Conservation (phyloP, 2,113 vertebrate genomes). For the Ammodramus savannarum region DNA sequence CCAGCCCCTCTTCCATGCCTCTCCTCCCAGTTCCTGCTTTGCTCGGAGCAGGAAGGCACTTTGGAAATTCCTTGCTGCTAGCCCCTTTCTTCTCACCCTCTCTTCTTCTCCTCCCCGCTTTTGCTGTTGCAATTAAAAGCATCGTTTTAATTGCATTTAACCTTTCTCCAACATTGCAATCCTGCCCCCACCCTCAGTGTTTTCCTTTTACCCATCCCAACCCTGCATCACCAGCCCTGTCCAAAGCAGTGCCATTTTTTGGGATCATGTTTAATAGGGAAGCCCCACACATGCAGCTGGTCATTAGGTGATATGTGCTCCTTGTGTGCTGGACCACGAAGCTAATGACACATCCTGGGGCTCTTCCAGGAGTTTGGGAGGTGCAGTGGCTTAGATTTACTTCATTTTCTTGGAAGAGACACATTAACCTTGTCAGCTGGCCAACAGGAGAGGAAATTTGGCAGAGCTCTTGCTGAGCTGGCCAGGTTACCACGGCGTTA, state of each 20-base stretch:
- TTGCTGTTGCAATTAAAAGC: slow-evolving; percentile 49
- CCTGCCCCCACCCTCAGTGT: fast-evolving
- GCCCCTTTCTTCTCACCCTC: slow-evolving; percentile 66
- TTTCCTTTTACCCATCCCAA: not conserved
- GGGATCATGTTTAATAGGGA: not conserved
- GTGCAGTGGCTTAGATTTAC: not conserved
- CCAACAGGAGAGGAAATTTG: slow-evolving; percentile 9
- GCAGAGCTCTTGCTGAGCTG: not conserved
- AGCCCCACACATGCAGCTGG: not conserved
- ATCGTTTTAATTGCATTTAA: too few relatives aligned
- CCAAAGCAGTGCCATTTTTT: not conserved
- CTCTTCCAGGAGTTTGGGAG: slow-evolving; percentile 12
- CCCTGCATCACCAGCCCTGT: not conserved
- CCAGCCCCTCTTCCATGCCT: slow-evolving; percentile 80
- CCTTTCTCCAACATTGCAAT: not conserved
- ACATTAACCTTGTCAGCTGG: slow-evolving; percentile 40
- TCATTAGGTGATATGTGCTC: not conserved
- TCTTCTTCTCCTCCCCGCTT: not conserved
- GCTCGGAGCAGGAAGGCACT: slow-evolving; percentile 79
- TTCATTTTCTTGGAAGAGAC: slow-evolving; percentile 38
- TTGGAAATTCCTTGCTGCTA: slow-evolving; percentile 93
- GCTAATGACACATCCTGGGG: not conserved
- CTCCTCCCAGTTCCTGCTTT: slow-evolving; percentile 82
- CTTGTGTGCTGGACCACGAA: not conserved
- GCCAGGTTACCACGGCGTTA: not conserved